phyloP scores from a whole-genome alignment of 2,888 invertebrate species.

The Meghimatium bilineatum region DNA sequence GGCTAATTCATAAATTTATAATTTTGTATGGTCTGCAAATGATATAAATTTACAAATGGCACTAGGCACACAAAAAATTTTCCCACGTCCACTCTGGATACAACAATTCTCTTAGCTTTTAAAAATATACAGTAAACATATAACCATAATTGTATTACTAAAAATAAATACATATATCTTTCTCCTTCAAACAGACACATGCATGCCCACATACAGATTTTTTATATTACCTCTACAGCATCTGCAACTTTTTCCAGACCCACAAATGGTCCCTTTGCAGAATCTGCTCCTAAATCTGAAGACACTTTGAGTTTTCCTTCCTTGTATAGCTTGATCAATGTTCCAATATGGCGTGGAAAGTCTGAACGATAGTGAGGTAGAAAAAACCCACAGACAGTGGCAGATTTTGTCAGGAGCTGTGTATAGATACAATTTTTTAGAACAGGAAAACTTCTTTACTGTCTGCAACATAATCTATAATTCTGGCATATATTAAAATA shows the following conservation, averaged over 20 bases:
- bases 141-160: not conserved
- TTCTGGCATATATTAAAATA: too few relatives aligned
- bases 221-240: constrained; percentile 68
- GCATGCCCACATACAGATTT: not conserved
- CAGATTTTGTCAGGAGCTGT: constrained; percentile 69
- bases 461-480: too few relatives aligned
- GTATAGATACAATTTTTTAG: not conserved
- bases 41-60: too few relatives aligned
- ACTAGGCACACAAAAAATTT: too few relatives aligned
- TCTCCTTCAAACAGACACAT: not conserved
- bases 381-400: constrained; percentile 72
- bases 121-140: not conserved
- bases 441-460: too few relatives aligned
- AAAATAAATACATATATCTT: not conserved
- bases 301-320: constrained; percentile 63
- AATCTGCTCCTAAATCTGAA: constrained; percentile 65
- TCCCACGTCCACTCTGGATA: too few relatives aligned
- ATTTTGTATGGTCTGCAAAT: too few relatives aligned
- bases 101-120: too few relatives aligned
- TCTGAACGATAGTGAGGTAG: constrained; percentile 63
- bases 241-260: constrained; percentile 66
- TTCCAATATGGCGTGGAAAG: constrained; percentile 58
- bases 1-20: too few relatives aligned
- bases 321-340: constrained; percentile 58
- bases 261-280: constrained; percentile 62